Base-by-base conservation (phyloP, 2,888 invertebrate species). In the Acronicta leporina region DNA sequence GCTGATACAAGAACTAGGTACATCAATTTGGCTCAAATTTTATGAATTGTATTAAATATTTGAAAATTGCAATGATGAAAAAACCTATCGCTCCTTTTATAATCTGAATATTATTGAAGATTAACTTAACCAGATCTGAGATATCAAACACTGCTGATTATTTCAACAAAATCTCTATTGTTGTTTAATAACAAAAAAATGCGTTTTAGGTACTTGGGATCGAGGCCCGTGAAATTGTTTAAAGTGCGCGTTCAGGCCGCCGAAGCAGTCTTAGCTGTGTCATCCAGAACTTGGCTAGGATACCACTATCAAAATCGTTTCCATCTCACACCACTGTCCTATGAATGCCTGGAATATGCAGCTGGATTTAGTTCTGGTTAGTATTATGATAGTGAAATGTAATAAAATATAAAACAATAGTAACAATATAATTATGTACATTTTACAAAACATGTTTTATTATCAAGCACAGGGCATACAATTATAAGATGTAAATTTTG, bases 271-370 rank as follows among this genome's bases (percentile, higher is more conserved):
- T 92, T 99, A 35, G 99, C 99, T 0, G 99, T 99, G 96, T 99
- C 99, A 0, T 99, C 99, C 75, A 96, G 99, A 73, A 98, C 99
- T 0, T 99, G 99, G 99, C 95, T 99, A 25, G 99, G 99, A 83
- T 99, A 99, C 87, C 98, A 98, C 83, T 99, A 99, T 89, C 99
- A 99, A 90, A 99, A 98, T 91, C 96, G 98, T 53, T 98, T 98
- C 83, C 99, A 99, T 89, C 94, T 99, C 47, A 99, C 99, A 0
- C 99, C 99, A 0, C 91, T 99, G 0, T 99, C 99, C 0, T 99
- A 99, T 85, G 99, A 99, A 89, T 97, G 98, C 58, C 92, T 99
- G 59, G 99, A 99, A 87, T 99, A 98, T 91, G 99, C 99, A 0
- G 98, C 99, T 1, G 99, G 99, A 4, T 99, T 99, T 89, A 96